Base-by-base conservation (phyloP, 1,140 invertebrate species). In the Lordiphosa stackelbergi region DNA sequence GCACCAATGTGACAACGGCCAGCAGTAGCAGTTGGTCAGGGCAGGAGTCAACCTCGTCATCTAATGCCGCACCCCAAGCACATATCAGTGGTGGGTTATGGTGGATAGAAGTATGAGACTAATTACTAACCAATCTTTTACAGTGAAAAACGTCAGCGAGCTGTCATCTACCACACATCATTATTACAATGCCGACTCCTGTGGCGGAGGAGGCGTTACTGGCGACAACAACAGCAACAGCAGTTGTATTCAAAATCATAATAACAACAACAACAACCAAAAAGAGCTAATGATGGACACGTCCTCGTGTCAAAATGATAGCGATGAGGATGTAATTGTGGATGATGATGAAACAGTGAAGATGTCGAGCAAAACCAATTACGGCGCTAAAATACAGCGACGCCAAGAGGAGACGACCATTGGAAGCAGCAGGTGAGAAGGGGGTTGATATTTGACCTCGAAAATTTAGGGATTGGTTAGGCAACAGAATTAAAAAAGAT, bases 161-260 rank as follows among this genome's bases (percentile, higher is more conserved):
- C 73, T 87, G 66, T 87, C 85, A 71, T 87, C 85, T 24, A 87
- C 85, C 65, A 87, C 85, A 48, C 85, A 86, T 71, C 83, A 87
- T 53, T 86, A 86, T 41, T 87, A 87, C 70, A 87, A 87, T 45
- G 85, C 85, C 37, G 85, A 87, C 52, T 87, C 85, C 54, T 87
- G 85, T 48, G 81, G 79, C 56, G 73, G 46, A 53, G 70, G 60
- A 70, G 72, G 74, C 68, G 72, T 73, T 7, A 68, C 36, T 40
- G 78, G 70, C 42, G 69, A 68, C 28, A 51, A 53, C 69, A 69
- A 48, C 62, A 72, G 54, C 53, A 68, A 48, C 58, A 69, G 34
- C 63, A 56, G 37, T 28, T 28, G 24, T 28, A 28, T 28, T 6
- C 56, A 53, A 48, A 53, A 71, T 49, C 68, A 46, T 56, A 74